Conservation (phyloP, 1,140 invertebrate species). For the Eupristina koningsbergeri region DNA sequence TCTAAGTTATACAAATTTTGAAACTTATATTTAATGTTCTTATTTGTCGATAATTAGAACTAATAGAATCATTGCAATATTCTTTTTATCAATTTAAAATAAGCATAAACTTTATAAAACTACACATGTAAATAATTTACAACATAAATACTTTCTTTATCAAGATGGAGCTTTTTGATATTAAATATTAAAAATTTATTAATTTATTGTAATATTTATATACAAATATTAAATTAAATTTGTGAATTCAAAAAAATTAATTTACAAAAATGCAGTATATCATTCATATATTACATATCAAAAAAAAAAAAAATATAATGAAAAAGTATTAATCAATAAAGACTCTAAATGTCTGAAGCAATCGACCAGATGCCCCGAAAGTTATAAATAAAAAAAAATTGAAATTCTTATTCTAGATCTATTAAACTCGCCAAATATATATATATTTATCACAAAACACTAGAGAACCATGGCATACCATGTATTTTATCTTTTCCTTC, state of each 20-base stretch:
- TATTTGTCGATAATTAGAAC: too few relatives aligned
- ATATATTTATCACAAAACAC: conserved; percentile 27
- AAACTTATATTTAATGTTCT: too few relatives aligned
- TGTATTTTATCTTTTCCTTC: conserved; percentile 7
- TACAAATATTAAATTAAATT: too few relatives aligned
- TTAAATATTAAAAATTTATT: background rate
- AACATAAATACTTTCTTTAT: too few relatives aligned
- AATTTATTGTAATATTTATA: too few relatives aligned
- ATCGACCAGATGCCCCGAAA: conserved; percentile 10
- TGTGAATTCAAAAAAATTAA: too few relatives aligned
- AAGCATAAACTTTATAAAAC: too few relatives aligned
- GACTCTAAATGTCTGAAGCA: background rate
- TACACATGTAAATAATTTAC: too few relatives aligned
- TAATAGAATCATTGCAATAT: too few relatives aligned
- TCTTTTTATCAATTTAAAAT: too few relatives aligned
- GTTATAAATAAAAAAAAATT: conserved; percentile 34
- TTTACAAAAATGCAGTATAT: background rate
- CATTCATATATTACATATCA: background rate
- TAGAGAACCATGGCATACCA: background rate
- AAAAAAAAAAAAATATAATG: background rate
- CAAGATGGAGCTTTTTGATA: too few relatives aligned
- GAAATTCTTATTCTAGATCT: background rate
- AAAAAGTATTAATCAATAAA: background rate
- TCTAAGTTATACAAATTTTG: too few relatives aligned
- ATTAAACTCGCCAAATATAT: background rate